Evolutionary conservation across 2,113 vertebrate genomes (phyloP), one percentile per base, ranked within the genome.

Genomic region (Caretta caretta): DNA sequence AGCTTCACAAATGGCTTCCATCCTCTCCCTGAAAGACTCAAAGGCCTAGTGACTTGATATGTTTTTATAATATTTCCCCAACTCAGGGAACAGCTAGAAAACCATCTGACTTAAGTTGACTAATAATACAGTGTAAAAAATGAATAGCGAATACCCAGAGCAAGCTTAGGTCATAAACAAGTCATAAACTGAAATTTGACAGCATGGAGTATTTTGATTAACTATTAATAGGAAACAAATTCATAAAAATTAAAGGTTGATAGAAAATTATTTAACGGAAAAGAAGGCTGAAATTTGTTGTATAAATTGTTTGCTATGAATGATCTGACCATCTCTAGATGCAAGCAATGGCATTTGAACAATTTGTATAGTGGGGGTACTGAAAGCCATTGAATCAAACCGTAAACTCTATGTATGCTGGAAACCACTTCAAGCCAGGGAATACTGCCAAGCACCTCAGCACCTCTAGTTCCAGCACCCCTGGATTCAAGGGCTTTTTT

Each of bases 61-160:
- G 89, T 90, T 51, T 27, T 50, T 89, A 59, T 13, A 89, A 84
- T 87, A 92, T 48, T 92, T 31, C 81, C 87, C 49, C 42, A 80
- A 80, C 84, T 9, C 27, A 84, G 27, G 46, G 17, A 96, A 93
- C 92, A 90, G 90, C 86, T 82, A 86, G 85, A 91, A 35, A 4
- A 87, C 2, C 42, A 84, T 93, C 87, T 80, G 42, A 87, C 85
- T 93, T 93, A 92, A 46, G 65, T 83, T 91, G 62, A 86, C 19
- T 49, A 8, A 10, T 57, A 86, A 87, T 82, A 49, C 50, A 87
- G 5, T 90, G 90, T 87, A 87, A 89, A 84, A 93, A 92, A 89
- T 78, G 24, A 78, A 78, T 22, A 69, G 5, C 19, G 83, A 95
- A 93, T 93, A 87, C 31, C 31, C n/a, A 75, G 7, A 16, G 53